Evolutionary conservation across 2,797 vertebrate genomes (phyloP).

Genomic region (Chelon labrosus): DNA sequence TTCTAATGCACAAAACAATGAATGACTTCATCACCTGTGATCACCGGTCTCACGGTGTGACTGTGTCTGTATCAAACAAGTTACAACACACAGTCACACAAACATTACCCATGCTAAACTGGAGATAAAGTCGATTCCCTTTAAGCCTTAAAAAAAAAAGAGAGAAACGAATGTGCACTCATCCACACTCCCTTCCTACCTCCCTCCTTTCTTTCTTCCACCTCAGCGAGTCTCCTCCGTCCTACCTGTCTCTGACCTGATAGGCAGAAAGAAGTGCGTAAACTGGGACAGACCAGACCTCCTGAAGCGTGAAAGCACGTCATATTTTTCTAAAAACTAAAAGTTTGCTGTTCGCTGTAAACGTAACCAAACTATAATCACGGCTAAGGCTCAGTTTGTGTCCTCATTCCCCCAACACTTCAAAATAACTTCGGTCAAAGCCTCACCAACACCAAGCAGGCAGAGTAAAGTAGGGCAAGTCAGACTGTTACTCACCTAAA

Average conservation of each 20-base stretch:
- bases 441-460: not conserved
- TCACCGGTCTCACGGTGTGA: no score
- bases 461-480: not conserved
- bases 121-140: no score
- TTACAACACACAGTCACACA: not conserved
- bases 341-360: no score
- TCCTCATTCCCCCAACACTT: not conserved
- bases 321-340: no score
- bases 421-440: not conserved
- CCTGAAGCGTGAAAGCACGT: not conserved
- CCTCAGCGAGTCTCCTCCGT: conserved; percentile 12
- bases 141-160: no score
- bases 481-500: not conserved
- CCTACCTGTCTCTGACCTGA: conserved; percentile 19
- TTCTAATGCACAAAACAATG: no score
- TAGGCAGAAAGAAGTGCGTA: conserved; percentile 9
- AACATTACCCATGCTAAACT: not conserved
- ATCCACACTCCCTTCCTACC: conserved; percentile 35
- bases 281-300: conserved; percentile 1
- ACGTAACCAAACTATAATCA: not conserved
- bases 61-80: no score
- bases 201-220: conserved; percentile 21
- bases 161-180: conserved; percentile 25
- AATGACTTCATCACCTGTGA: no score
- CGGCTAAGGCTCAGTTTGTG: not conserved